These are phyloP conservation scores for Spodoptera exigua DNA, from an alignment of 2,888 invertebrate species.

Conservation along the genomic window DNA sequence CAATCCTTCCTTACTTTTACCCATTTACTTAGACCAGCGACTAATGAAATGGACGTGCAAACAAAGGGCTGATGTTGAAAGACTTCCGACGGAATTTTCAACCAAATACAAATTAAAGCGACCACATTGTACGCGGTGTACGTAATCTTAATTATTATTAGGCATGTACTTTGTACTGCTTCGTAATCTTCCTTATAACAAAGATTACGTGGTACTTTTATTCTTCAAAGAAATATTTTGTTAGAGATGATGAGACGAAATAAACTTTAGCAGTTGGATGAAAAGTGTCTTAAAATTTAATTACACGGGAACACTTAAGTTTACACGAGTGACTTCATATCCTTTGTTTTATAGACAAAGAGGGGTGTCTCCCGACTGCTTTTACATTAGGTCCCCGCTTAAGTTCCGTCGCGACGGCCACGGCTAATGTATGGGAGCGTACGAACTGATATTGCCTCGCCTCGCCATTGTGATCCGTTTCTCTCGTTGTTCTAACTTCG, in stretches of 20 bases:
- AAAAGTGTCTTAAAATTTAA: conserved; percentile 68
- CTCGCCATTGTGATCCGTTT: conserved; percentile 38
- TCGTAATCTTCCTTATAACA: conserved; percentile 5
- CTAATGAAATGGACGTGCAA: conserved; percentile 43
- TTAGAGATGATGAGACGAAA: conserved; percentile 26
- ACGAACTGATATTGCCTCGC: conserved; percentile 48
- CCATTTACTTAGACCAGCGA: conserved; percentile 44
- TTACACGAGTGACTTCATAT: conserved; percentile 66
- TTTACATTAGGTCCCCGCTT: conserved; percentile 58
- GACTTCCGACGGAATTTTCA: conserved; percentile 22
- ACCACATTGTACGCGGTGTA: conserved; percentile 12
- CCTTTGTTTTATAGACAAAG: conserved; percentile 68
- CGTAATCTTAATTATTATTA: too few relatives aligned
- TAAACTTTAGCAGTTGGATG: conserved; percentile 49
- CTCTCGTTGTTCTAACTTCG: conserved; percentile 31
- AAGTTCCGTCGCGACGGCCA: conserved; percentile 51
- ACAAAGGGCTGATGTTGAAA: conserved; percentile 36
- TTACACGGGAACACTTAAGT: conserved; percentile 70
- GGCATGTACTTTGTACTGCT: background rate
- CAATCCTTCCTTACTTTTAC: conserved; percentile 11
- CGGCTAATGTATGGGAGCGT: conserved; percentile 51
- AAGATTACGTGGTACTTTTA: conserved; percentile 26
- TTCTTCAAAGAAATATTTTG: conserved; percentile 36
- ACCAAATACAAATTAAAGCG: conserved; percentile 30
- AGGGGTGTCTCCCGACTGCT: conserved; percentile 57